A percentile compares a stretch with the other conserved stretches of the same genome.
Evolutionary conservation across 2,113 vertebrate genomes (phyloP).

Genomic region (Cyprinodon variegatus): DNA sequence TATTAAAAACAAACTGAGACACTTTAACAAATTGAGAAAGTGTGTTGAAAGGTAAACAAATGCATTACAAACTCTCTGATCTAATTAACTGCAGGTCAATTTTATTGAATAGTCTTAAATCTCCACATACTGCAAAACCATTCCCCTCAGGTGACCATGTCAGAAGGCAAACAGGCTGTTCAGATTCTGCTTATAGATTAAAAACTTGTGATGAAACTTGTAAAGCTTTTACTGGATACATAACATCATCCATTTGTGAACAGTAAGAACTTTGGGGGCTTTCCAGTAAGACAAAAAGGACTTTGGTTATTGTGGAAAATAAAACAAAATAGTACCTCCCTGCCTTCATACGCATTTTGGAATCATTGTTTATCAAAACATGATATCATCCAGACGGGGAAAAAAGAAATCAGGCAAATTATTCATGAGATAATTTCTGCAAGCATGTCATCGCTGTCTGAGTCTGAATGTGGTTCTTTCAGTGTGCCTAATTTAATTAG

Average conservation of each 20-base stretch:
- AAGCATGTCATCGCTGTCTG: slow-evolving; percentile 23
- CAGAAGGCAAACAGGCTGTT: slow-evolving; percentile 17
- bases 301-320: slow-evolving; percentile 21
- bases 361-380: slow-evolving; percentile 50
- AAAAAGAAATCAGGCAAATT: slow-evolving; percentile 43
- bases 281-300: slow-evolving; percentile 31
- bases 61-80: neutral
- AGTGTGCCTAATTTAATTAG: slow-evolving; percentile 53
- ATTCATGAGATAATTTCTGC: slow-evolving; percentile 37
- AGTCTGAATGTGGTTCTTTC: slow-evolving; percentile 26
- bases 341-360: slow-evolving; percentile 21
- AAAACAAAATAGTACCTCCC: slow-evolving; percentile 27
- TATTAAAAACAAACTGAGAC: neutral
- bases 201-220: slow-evolving; percentile 34
- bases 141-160: slow-evolving; percentile 30
- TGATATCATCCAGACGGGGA: slow-evolving; percentile 23
- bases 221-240: slow-evolving; percentile 42
- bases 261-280: slow-evolving; percentile 20
- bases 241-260: slow-evolving; percentile 21
- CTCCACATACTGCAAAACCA: slow-evolving; percentile 19
- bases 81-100: slow-evolving; percentile 12
- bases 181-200: slow-evolving; percentile 31
- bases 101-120: slow-evolving; percentile 31
- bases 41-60: slow-evolving; percentile 7
- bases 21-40: neutral